Percentiles rank a stretch among this genome's conserved stretches.
Conservation (phyloP, 1,140 invertebrate species). For the Scaptomyza pallida region DNA sequence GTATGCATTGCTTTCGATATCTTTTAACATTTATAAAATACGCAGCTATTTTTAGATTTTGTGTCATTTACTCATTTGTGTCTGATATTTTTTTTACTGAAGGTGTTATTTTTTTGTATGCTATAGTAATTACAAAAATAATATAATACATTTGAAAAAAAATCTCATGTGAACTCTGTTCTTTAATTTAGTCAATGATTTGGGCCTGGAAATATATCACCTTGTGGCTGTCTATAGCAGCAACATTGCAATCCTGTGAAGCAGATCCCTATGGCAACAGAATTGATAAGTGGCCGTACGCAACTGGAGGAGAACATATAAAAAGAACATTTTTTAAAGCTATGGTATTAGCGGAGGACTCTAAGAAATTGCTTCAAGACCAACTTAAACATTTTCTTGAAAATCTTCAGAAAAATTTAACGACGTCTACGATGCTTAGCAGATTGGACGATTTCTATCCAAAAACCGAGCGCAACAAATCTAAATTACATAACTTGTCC, state of each 20-base stretch:
- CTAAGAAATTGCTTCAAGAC: slow-evolving; percentile 57
- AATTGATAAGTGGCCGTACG: background rate
- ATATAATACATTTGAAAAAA: background rate
- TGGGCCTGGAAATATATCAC: background rate
- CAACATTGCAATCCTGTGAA: background rate
- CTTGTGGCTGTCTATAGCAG: background rate
- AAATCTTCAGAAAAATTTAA: slow-evolving; percentile 69
- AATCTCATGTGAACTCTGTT: background rate
- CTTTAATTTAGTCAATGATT: slow-evolving; percentile 2
- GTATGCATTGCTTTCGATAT: no score
- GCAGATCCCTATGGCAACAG: background rate
- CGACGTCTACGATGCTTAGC: slow-evolving; percentile 60
- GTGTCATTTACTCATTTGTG: slow-evolving; percentile 1
- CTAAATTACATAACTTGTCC: slow-evolving; percentile 47
- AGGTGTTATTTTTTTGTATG: background rate
- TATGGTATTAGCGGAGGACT: slow-evolving; percentile 38
- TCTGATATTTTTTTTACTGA: slow-evolving; percentile 1
- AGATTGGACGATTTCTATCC: slow-evolving; percentile 10
- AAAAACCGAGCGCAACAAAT: slow-evolving; percentile 23
- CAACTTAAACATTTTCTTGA: slow-evolving; percentile 64
- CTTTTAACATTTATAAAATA: no score
- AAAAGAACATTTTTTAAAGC: slow-evolving; percentile 56
- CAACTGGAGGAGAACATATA: slow-evolving; percentile 52
- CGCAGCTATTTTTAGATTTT: slow-evolving; percentile 23
- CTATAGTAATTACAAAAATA: background rate